Evolutionary conservation across 1,140 invertebrate genomes (phyloP), one percentile per base, ranked within the genome.

Genomic region (Atta texana): DNA sequence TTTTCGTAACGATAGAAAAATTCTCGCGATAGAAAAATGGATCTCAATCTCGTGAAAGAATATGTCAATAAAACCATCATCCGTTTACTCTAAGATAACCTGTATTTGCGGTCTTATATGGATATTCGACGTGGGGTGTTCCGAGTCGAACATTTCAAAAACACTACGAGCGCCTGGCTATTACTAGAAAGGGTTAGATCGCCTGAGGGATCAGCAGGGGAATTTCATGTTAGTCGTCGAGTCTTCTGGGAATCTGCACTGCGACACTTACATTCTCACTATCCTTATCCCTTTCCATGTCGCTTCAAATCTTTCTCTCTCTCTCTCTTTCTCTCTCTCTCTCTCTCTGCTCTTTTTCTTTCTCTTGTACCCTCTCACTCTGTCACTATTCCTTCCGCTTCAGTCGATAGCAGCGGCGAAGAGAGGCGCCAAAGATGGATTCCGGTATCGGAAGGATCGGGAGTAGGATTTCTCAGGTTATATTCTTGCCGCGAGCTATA

Each of bases 401-500:
- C 71, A 21, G 64, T 39, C 75, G 77, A 90, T 53, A 61, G 72
- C 76, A 39, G 61, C 31, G 81, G 68, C 80, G 89, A 78, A 55
- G 86, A 85, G 80, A 82, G 85, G 75, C 75, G 78, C 44, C 51
- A 80, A 89, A 91, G 90, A 91, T 91, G 86, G 90, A 91, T 91
- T 88, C 87, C 77, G 85, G 81, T 91, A 91, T 91, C 90, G 90
- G 44, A 76, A 87, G 90, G 88, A 91, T 89, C 82, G 78, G 44
- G 49, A 78, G 80, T 51, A 88, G 88, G 90, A 91, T 90, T 92
- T 92, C 81, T 68, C 85, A 75, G 55, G 86, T 89, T 92, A 89
- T 91, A 91, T 92, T 88, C 80, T 28, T 59, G 85, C 87, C 90
- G 88, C 78, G 82, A 90, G 89, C 89, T 91, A 91, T 80, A 87